phyloP scores from a whole-genome alignment of 2,113 vertebrate genomes.

The Rattus rattus region DNA sequence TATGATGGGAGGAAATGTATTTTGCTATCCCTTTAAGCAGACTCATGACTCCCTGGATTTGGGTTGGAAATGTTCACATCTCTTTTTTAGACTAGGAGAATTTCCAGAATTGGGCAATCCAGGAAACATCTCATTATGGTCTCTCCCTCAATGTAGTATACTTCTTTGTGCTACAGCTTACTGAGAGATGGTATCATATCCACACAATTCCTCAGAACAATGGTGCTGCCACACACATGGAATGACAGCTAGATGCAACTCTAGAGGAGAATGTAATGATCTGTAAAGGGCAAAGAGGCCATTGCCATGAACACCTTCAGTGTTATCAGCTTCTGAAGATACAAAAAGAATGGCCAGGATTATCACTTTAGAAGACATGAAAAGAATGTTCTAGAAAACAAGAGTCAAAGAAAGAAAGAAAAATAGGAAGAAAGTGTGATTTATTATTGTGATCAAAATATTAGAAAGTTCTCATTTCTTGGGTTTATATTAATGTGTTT shows the following conservation, averaged over 20 bases:
- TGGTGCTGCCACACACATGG: neutral
- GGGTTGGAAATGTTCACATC: fast-evolving
- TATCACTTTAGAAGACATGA: neutral
- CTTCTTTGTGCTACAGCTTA: neutral
- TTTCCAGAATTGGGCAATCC: neutral
- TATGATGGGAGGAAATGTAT: neutral
- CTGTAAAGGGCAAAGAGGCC: fast-evolving
- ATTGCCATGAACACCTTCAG: neutral
- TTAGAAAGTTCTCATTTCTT: neutral
- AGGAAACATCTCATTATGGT: neutral
- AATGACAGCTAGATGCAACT: neutral
- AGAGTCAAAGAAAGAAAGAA: neutral
- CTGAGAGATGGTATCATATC: neutral
- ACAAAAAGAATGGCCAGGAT: neutral
- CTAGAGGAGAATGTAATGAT: neutral
- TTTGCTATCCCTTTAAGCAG: neutral
- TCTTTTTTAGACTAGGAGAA: neutral
- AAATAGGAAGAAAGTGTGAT: neutral
- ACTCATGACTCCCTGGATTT: neutral
- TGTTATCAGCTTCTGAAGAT: neutral
- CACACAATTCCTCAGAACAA: neutral
- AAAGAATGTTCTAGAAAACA: neutral
- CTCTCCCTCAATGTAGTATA: neutral
- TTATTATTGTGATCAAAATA: neutral
- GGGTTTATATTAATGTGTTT: neutral